Percentiles rank a stretch among this genome's conserved stretches.
phyloP scores from a whole-genome alignment of 1,140 invertebrate species.

The Saccostrea cuccullata region DNA sequence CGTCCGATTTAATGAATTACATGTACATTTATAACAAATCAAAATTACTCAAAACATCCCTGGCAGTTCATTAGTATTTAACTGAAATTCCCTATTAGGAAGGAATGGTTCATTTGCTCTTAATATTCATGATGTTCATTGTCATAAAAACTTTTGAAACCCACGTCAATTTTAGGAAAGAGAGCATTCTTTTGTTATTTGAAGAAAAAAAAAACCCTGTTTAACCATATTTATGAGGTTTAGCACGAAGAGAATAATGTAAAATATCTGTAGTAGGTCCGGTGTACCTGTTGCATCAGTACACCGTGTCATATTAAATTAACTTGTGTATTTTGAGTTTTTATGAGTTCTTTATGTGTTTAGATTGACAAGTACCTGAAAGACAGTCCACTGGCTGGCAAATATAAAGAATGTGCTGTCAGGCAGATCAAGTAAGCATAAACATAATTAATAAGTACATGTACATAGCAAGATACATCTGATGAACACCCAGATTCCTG shows the following conservation, averaged over 20 bases:
- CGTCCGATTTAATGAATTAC: no score
- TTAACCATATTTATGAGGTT: background rate
- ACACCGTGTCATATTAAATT: background rate
- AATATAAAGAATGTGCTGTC: slow-evolving; percentile 46
- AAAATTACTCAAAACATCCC: no score
- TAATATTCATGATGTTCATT: no score
- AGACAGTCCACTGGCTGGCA: slow-evolving; percentile 4
- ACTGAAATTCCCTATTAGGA: no score
- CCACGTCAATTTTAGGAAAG: background rate
- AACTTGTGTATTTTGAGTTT: background rate
- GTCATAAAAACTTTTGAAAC: background rate
- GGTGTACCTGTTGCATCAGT: background rate
- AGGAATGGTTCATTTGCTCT: no score
- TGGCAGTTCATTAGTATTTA: no score
- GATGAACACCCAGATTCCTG: no score
- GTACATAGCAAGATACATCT: background rate
- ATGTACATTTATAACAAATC: background rate
- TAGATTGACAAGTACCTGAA: slow-evolving; percentile 49
- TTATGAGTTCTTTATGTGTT: slow-evolving; percentile 12
- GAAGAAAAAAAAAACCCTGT: background rate
- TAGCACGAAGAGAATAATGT: background rate
- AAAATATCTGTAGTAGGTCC: background rate
- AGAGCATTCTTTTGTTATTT: background rate
- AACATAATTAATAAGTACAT: background rate
- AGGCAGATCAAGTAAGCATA: slow-evolving; percentile 52